Conservation (phyloP, 2,113 vertebrate species). For the Seriola rivoliana region DNA sequence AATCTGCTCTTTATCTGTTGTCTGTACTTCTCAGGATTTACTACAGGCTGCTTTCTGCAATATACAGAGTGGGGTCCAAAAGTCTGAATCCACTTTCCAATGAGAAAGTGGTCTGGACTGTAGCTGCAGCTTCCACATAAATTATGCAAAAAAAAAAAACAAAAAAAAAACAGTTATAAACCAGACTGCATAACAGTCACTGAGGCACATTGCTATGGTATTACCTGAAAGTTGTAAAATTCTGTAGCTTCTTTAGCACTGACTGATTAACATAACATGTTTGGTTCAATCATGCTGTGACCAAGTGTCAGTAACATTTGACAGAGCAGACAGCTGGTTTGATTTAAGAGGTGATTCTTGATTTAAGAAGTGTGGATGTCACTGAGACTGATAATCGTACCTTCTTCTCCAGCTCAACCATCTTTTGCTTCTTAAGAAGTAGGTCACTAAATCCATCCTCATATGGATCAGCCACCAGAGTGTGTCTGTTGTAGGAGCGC, state of each 20-base stretch:
- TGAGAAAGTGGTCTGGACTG: too few relatives aligned
- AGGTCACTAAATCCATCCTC: conserved; percentile 94
- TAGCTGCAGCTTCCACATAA: not conserved
- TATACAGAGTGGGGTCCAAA: not conserved
- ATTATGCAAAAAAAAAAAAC: not conserved
- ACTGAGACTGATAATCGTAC: conserved; percentile 51
- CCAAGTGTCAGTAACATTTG: not conserved
- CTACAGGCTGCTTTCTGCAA: not conserved
- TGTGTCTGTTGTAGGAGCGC: conserved; percentile 97
- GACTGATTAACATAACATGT: not conserved
- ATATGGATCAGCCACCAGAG: conserved; percentile 92
- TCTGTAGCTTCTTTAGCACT: not conserved
- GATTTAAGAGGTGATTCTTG: too few relatives aligned
- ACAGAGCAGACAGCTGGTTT: too few relatives aligned
- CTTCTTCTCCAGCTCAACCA: conserved; percentile 91
- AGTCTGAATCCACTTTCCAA: too few relatives aligned
- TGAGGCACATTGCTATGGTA: too few relatives aligned
- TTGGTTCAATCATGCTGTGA: not conserved
- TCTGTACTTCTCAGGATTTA: not conserved
- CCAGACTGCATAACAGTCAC: not conserved
- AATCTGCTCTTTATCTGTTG: not conserved
- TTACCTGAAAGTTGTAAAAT: too few relatives aligned
- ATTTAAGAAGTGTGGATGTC: too few relatives aligned
- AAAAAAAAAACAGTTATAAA: not conserved
- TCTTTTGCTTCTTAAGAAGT: conserved; percentile 90